Conservation (phyloP, 2,888 invertebrate species). For the Incurvaria masculella region DNA sequence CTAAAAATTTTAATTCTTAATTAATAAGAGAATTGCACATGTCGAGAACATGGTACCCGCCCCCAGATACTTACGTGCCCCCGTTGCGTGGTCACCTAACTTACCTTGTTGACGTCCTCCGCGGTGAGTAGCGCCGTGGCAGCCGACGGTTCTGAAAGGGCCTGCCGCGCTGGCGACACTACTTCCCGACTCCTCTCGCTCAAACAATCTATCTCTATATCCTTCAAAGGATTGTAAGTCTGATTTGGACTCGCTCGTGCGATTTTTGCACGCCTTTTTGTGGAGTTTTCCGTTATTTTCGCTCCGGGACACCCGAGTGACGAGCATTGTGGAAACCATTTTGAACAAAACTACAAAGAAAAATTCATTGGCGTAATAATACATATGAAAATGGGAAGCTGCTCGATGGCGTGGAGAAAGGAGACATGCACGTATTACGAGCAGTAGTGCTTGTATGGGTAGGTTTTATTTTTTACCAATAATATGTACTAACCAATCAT, state of each 20-base stretch:
- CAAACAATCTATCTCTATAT: constrained; percentile 52
- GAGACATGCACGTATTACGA: too few species aligned
- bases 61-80: neutral
- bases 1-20: constrained; percentile 9
- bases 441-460: too few species aligned
- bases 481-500: too few species aligned
- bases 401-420: too few species aligned
- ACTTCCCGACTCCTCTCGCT: constrained; percentile 43
- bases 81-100: neutral
- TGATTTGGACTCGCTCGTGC: constrained; percentile 49
- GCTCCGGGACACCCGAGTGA: constrained; percentile 46
- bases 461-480: too few species aligned
- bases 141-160: neutral
- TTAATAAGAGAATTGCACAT: neutral
- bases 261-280: constrained; percentile 29
- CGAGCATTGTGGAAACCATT: constrained; percentile 56
- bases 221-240: constrained; percentile 50
- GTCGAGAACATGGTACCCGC: neutral
- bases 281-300: constrained; percentile 48
- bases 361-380: constrained; percentile 55
- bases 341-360: constrained; percentile 57
- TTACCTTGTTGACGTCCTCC: neutral
- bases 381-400: neutral
- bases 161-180: constrained; percentile 36
- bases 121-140: neutral